phyloP scores from a whole-genome alignment of 2,797 vertebrate genomes.

The Delichon dasypus region DNA sequence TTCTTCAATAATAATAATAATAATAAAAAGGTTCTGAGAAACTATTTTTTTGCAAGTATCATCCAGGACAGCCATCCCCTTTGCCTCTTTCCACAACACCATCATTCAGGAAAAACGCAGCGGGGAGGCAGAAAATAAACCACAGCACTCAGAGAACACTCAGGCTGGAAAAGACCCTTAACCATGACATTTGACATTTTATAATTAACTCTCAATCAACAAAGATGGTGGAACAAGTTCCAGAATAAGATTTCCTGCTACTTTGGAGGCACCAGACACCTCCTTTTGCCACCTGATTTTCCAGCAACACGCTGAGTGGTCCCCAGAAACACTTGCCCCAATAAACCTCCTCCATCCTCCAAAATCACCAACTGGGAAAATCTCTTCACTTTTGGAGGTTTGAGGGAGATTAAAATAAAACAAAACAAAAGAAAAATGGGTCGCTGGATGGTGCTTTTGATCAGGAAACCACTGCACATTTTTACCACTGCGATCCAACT shows the following conservation, averaged over 20 bases:
- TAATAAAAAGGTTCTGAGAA: not conserved
- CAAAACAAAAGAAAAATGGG: not conserved
- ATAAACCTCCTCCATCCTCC: not conserved
- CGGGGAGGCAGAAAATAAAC: not conserved
- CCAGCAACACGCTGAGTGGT: not conserved
- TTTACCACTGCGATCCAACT: not conserved
- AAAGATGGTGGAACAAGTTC: not conserved
- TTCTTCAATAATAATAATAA: not conserved
- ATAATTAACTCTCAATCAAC: not conserved
- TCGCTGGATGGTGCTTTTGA: constrained; percentile 1
- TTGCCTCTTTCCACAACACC: not conserved
- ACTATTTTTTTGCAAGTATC: not conserved
- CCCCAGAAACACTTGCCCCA: not conserved
- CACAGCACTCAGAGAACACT: not conserved
- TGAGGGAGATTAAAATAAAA: not conserved
- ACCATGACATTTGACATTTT: not conserved
- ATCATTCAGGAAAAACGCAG: not conserved
- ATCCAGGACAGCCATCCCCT: not conserved
- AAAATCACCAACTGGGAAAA: not conserved
- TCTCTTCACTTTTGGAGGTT: not conserved
- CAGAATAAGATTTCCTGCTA: not conserved
- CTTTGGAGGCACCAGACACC: not conserved
- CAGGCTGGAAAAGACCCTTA: not conserved
- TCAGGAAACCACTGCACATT: not conserved
- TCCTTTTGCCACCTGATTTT: not conserved